Percentiles rank a stretch among this genome's conserved stretches.
Evolutionary conservation across 2,797 vertebrate species (phyloP).

Genomic region (Epinephelus awoara): DNA sequence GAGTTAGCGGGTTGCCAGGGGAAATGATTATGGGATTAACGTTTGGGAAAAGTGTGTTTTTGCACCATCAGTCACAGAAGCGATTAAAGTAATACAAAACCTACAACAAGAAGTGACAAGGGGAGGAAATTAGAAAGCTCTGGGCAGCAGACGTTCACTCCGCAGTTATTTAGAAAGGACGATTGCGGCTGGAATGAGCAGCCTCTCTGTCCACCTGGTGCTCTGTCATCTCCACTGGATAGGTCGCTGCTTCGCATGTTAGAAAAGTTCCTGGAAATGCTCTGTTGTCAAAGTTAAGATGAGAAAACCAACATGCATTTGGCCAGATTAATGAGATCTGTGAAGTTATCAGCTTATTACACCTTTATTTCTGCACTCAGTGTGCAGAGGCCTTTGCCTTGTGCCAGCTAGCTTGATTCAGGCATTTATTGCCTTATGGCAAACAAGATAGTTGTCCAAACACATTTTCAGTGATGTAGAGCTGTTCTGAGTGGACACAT

Average conservation of each 20-base stretch:
- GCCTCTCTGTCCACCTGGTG: slow-evolving; percentile 50
- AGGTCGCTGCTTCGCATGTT: neutral
- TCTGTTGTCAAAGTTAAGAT: neutral
- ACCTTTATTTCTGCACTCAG: neutral
- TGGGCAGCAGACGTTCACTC: slow-evolving; percentile 30
- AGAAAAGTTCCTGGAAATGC: neutral
- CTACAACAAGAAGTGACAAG: slow-evolving; percentile 66
- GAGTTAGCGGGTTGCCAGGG: slow-evolving; percentile 39
- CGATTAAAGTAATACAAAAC: slow-evolving; percentile 62
- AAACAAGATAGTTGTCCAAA: no score
- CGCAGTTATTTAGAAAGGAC: slow-evolving; percentile 27
- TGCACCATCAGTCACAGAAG: slow-evolving; percentile 58
- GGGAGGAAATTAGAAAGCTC: slow-evolving; percentile 64
- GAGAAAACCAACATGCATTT: neutral
- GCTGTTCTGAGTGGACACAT: no score
- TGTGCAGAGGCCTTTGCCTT: neutral
- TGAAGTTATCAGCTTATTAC: neutral
- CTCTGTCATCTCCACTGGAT: neutral
- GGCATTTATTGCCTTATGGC: no score
- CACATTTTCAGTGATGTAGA: no score
- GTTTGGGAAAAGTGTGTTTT: slow-evolving; percentile 54
- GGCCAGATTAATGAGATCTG: neutral
- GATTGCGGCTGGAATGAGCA: slow-evolving; percentile 32
- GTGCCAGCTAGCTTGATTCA: no score
- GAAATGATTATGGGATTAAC: slow-evolving; percentile 66